Percentiles rank a stretch among this genome's conserved stretches.
Evolutionary conservation across 2,113 vertebrate species (phyloP).

Genomic region (Paraplagusia blochii): DNA sequence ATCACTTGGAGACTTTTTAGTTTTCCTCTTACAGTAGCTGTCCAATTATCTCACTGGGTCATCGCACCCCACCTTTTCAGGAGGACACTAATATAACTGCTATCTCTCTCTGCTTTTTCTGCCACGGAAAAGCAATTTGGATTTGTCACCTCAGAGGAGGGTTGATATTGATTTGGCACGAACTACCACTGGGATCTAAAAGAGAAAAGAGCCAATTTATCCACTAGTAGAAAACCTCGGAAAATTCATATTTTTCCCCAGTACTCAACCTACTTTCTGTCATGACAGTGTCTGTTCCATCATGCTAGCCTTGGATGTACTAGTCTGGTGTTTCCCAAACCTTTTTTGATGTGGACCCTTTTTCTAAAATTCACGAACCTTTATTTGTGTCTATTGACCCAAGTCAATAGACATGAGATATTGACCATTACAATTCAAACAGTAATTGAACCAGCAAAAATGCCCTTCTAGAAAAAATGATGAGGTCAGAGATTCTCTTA

Average conservation of each 20-base stretch:
- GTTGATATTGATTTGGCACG: constrained; percentile 74
- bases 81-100: constrained; percentile 62
- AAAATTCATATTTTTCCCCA: constrained; percentile 73
- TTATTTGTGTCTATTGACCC: no score
- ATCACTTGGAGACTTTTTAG: constrained; percentile 30
- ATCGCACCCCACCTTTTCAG: constrained; percentile 62
- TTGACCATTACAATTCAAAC: no score
- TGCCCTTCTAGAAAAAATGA: no score
- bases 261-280: constrained; percentile 74
- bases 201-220: constrained; percentile 70
- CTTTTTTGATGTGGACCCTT: no score
- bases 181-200: constrained; percentile 66
- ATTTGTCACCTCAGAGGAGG: constrained; percentile 68
- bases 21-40: constrained; percentile 54
- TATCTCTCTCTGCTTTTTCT: constrained; percentile 57
- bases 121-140: constrained; percentile 73
- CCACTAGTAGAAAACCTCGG: constrained; percentile 70
- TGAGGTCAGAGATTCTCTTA: no score
- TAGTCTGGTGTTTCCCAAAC: no score
- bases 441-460: no score
- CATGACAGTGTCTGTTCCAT: constrained; percentile 60
- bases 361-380: no score
- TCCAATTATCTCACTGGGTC: constrained; percentile 49
- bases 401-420: no score
- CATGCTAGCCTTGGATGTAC: no score